Conservation (phyloP, 2,797 vertebrate genomes). For the Kryptopterus vitreolus region DNA sequence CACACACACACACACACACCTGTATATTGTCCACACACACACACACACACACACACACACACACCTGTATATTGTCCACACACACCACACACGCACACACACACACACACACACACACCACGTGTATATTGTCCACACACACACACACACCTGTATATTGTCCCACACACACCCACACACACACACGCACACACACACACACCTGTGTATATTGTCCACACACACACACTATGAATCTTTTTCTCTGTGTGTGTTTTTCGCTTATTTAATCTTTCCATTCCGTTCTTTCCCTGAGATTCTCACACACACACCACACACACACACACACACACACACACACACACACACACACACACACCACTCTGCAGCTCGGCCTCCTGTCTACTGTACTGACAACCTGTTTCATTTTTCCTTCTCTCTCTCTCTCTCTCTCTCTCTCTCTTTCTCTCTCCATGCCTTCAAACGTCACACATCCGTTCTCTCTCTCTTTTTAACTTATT, state of each 20-base stretch:
- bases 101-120: not conserved
- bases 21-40: not conserved
- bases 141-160: not conserved
- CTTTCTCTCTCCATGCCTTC: conserved; percentile 5
- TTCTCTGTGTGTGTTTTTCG: not conserved
- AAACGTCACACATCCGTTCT: conserved; percentile 4
- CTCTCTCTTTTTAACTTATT: conserved; percentile 5
- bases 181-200: not conserved
- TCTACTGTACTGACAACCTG: conserved; percentile 26
- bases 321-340: no score
- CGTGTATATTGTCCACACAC: not conserved
- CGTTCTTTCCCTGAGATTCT: not conserved
- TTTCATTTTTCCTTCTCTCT: not conserved
- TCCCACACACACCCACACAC: no score
- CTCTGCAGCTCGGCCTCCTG: conserved; percentile 37
- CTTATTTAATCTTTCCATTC: not conserved
- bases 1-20: not conserved
- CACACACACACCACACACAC: no score
- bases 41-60: not conserved
- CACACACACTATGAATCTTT: not conserved
- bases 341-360: not conserved
- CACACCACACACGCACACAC: no score
- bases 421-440: not conserved
- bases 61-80: no score
- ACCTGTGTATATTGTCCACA: not conserved